Percentiles rank a stretch among this genome's conserved stretches.
Conservation (phyloP, 2,888 invertebrate genomes). For the Chymomyza amoena region DNA sequence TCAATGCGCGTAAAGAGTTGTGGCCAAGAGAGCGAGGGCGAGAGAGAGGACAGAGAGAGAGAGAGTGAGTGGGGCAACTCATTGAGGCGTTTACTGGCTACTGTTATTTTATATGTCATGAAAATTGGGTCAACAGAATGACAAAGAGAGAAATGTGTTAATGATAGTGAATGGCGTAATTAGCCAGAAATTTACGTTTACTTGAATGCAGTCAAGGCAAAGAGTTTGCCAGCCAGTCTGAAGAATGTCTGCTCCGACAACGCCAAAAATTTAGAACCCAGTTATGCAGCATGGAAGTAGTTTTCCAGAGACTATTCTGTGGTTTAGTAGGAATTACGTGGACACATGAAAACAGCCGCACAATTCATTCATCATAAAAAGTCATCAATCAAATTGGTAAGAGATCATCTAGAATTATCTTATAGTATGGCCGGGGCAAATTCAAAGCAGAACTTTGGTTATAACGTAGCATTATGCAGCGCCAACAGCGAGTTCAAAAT, state of each 20-base stretch:
- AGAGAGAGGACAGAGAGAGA: background rate
- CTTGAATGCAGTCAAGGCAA: conserved; percentile 20
- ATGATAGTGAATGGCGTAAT: conserved; percentile 61
- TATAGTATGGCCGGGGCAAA: background rate
- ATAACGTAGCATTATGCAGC: background rate
- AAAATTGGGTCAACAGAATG: conserved; percentile 63
- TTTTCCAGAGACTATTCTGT: background rate
- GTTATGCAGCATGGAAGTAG: background rate
- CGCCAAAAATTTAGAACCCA: background rate
- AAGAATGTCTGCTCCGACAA: background rate
- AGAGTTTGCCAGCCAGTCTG: background rate
- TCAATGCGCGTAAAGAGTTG: conserved; percentile 32
- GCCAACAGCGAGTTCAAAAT: conserved; percentile 31
- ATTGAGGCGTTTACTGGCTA: conserved; percentile 7
- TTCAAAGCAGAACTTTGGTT: background rate
- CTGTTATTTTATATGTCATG: conserved; percentile 39
- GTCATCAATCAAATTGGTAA: background rate
- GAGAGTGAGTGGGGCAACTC: background rate
- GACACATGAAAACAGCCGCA: background rate
- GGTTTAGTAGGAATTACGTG: background rate
- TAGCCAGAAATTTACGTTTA: conserved; percentile 47
- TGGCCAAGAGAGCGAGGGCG: background rate
- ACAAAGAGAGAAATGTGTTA: conserved; percentile 64
- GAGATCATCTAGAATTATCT: background rate
- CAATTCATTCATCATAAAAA: background rate